Evolutionary conservation across 2,888 invertebrate species (phyloP), one percentile per base, ranked within the genome.

Genomic region (Eupithecia dodoneata): DNA sequence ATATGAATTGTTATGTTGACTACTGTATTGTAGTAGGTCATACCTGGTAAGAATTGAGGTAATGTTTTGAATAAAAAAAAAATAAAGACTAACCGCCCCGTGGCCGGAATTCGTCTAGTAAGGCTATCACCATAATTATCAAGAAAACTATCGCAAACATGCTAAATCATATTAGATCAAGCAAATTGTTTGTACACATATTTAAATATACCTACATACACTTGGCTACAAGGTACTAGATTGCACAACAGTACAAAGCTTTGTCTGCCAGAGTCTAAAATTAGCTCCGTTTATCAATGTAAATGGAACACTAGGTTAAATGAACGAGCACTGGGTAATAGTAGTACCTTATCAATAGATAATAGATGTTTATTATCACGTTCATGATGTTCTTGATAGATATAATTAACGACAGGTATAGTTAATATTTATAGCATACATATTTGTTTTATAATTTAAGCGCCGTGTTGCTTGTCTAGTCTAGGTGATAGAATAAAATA

Each of bases 231-330:
- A 59, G 9, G 55, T 66, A 78, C 72, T 30, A 30, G 30, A 72
- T 72, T 71, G 67, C 41, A 41, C 45, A 44, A 49, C 45, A 44
- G 15, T 74, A 76, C 76, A 74, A 74, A 72, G 72, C 71, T 49
- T 74, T 74, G 74, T 63, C 66, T 66, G 66, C 63, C 67, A 67
- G 71, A 55, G n/a, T 74, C 72, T 76, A 74, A 78, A 76, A 79
- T 79, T 79, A 76, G 66, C 74, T 76, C 74, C 45, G 69, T 76
- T 76, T 79, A 79, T 76, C 78, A 74, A 49, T 76, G 72, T 71
- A 76, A 79, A 76, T 79, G 65, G 78, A 76, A 66, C 78, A 76
- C 74, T 74, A 65, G 76, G 78, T 74, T 78, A 70, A 78, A 74
- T 74, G 73, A 69, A 49, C 59, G 18, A 59, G 71, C 18, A 49